Base-by-base conservation (phyloP, 2,113 vertebrate species). In the Pollachius pollachius region DNA sequence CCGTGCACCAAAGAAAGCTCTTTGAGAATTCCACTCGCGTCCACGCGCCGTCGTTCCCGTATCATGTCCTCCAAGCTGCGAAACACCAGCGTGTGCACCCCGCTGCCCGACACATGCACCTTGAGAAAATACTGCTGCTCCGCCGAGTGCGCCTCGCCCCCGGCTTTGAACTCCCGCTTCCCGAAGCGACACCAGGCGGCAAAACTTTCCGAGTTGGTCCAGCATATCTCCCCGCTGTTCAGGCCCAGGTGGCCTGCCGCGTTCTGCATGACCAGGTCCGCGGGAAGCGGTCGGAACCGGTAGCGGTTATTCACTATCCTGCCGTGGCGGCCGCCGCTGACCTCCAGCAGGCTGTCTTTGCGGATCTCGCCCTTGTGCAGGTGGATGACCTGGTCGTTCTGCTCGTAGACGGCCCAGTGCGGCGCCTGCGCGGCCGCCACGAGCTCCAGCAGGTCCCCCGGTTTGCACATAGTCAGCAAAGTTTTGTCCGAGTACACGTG, bases 191-290 rank as follows among this genome's bases (percentile, higher is more conserved):
- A 99, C 97, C 97, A 99, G 78, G 97, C 97, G 74, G 97, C 97
- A 90, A 99, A 99, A 92, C 97, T 99, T 92, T 99, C 97, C 8
- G 97, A 98, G 94, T 98, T 96, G 80, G 95, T 96, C 97, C 97
- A 99, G 94, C 96, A 97, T 84, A 98, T 95, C 88, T 99, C 97
- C 74, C 93, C 93, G 85, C 94, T 94, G 84, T 94, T 93, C 81
- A 99, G 93, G 69, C 97, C 97, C 87, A 99, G 86, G 91, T 99
- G 96, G 80, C 96, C 95, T 79, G 90, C 94, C 52, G 97, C 97
- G 91, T 98, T 99, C 91, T 98, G 97, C 93, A 98, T 94, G 89
- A 99, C 97, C 85, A 98, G 91, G 87, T 98, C 95, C 0, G 96
- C 91, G 27, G 93, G 94, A 76, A 99, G 95, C 83, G 97, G 95